A percentile compares a stretch with the other conserved stretches of the same genome.
These are phyloP conservation scores for Chrysolina oricalcia DNA, from an alignment of 2,888 invertebrate genomes.

Conservation along the genomic window DNA sequence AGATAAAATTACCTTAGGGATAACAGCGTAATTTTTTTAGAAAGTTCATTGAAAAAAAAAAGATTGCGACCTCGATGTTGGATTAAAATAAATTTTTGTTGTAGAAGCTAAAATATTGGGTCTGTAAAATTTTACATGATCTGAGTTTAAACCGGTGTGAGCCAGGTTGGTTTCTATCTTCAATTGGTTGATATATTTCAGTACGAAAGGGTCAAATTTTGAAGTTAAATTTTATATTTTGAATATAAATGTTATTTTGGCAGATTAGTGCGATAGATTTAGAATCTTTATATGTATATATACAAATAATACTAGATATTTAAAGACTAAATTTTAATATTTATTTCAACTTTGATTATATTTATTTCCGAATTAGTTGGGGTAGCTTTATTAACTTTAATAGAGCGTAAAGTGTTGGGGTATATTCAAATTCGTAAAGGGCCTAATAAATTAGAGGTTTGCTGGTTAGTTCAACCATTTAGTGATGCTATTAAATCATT, in stretches of 20 bases:
- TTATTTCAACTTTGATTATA: slow-evolving; percentile 65
- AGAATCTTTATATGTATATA: slow-evolving; percentile 78
- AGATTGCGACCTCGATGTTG: no score
- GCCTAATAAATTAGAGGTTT: slow-evolving; percentile 80
- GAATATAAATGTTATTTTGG: no score
- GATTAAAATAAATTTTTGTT: slow-evolving; percentile 78
- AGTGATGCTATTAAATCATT: no score
- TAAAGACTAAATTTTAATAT: slow-evolving; percentile 67
- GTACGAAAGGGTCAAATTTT: no score
- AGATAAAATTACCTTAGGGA: no score
- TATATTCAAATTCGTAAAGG: slow-evolving; percentile 85
- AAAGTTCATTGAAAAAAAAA: no score
- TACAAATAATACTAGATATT: slow-evolving; percentile 76
- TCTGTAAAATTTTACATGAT: slow-evolving; percentile 80
- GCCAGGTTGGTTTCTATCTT: no score
- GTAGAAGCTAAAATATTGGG: slow-evolving; percentile 79
- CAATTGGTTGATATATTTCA: no score
- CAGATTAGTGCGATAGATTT: no score
- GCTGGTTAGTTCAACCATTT: slow-evolving; percentile 81
- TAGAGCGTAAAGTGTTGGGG: slow-evolving; percentile 79
- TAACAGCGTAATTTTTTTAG: no score
- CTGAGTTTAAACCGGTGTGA: slow-evolving; percentile 93
- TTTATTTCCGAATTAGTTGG: no score
- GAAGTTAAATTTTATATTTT: no score
- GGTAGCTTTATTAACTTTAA: slow-evolving; percentile 9